phyloP scores from a whole-genome alignment of 92 coral and sea anemone species.

The Muricea muricata region DNA sequence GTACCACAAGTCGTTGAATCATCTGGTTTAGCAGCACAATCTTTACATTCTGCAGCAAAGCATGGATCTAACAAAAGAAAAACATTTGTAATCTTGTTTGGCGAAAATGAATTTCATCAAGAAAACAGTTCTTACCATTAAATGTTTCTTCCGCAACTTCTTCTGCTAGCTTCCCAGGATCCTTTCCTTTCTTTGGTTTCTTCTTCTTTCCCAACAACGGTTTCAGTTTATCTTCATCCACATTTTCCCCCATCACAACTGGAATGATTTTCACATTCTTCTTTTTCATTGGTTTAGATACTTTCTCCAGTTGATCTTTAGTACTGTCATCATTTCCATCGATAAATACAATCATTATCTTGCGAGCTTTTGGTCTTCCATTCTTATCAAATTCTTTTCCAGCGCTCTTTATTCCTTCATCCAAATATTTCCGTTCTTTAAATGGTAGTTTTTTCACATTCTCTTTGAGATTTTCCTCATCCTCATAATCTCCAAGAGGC shows the following conservation, averaged over 20 bases:
- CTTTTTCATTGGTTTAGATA: slow-evolving; percentile 48
- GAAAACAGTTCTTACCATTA: slow-evolving; percentile 81
- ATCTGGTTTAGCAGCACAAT: slow-evolving; percentile 39
- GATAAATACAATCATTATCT: slow-evolving; percentile 54
- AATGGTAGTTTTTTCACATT: slow-evolving; percentile 20
- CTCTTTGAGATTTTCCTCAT: slow-evolving; percentile 45
- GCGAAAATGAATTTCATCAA: no score
- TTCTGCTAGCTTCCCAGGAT: slow-evolving; percentile 68
- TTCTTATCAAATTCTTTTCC: neutral
- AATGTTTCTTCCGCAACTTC: slow-evolving; percentile 71
- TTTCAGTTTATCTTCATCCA: slow-evolving; percentile 53
- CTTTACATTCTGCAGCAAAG: slow-evolving; percentile 40
- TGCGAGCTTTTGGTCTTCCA: slow-evolving; percentile 63
- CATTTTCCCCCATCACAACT: slow-evolving; percentile 64
- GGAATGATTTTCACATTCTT: slow-evolving; percentile 58
- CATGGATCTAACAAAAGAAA: slow-evolving; percentile 24
- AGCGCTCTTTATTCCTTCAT: neutral
- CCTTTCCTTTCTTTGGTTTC: slow-evolving; percentile 67
- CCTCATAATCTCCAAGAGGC: neutral
- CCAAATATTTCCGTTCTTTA: slow-evolving; percentile 17
- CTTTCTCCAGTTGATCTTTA: slow-evolving; percentile 45
- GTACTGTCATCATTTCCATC: slow-evolving; percentile 62
- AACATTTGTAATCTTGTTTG: neutral
- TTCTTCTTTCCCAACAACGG: slow-evolving; percentile 68
- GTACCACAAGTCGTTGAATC: slow-evolving; percentile 42